A percentile compares a stretch with the other conserved stretches of the same genome.
Conservation (phyloP, 2,888 invertebrate species). For the Drosophila borealis region DNA sequence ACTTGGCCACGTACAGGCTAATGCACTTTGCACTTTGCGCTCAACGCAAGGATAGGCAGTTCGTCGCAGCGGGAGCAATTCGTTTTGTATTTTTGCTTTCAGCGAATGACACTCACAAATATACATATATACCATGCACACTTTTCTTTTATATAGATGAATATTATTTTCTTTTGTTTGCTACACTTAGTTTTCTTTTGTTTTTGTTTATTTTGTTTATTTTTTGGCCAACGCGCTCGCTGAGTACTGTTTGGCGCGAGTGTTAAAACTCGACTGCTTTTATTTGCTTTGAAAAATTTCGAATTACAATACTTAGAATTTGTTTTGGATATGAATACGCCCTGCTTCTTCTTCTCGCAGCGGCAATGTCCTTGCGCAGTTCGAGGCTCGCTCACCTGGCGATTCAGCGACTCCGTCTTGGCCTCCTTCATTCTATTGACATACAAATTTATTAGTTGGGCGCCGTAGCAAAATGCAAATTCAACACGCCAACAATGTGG, state of each 20-base stretch:
- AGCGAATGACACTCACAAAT: neutral
- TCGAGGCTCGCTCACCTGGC: slow-evolving; percentile 59
- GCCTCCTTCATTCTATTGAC: slow-evolving; percentile 68
- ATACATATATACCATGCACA: slow-evolving; percentile 3
- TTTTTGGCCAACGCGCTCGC: slow-evolving; percentile 27
- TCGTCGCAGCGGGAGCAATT: neutral
- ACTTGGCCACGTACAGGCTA: slow-evolving; percentile 78
- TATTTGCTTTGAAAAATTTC: slow-evolving; percentile 78
- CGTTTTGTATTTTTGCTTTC: neutral
- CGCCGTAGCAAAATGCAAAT: slow-evolving; percentile 75
- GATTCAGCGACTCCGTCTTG: slow-evolving; percentile 38
- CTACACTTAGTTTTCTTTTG: neutral
- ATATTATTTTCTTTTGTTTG: neutral
- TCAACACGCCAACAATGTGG: slow-evolving; percentile 71
- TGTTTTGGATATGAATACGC: slow-evolving; percentile 63
- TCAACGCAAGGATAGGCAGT: slow-evolving; percentile 32
- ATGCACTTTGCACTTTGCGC: slow-evolving; percentile 78
- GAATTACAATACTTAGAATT: slow-evolving; percentile 83
- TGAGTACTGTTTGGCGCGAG: slow-evolving; percentile 73
- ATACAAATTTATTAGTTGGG: slow-evolving; percentile 78
- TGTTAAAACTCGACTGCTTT: slow-evolving; percentile 82
- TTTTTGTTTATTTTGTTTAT: slow-evolving; percentile 3
- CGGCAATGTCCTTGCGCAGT: slow-evolving; percentile 83
- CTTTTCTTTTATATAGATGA: neutral
- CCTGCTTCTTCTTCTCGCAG: slow-evolving; percentile 32